Percentiles rank a stretch among this genome's conserved stretches.
These are phyloP conservation scores for Microplitis mediator DNA, from an alignment of 1,140 invertebrate genomes.

Conservation along the genomic window DNA sequence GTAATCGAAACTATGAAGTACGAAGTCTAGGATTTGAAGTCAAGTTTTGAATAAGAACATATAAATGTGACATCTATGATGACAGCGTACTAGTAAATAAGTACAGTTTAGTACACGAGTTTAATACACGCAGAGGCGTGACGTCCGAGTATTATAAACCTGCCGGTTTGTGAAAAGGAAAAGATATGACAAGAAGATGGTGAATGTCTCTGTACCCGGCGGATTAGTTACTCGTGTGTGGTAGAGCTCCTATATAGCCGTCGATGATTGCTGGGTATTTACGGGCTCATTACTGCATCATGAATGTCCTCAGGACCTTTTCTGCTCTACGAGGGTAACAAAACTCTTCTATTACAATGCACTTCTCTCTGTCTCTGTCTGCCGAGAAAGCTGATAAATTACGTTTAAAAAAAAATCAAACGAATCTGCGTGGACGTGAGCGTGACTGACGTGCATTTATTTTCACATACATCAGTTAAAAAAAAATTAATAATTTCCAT, in stretches of 20 bases:
- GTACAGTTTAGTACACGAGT: too few relatives aligned
- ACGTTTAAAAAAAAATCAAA: background rate
- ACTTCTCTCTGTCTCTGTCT: too few relatives aligned
- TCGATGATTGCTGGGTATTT: conserved; percentile 37
- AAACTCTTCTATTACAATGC: too few relatives aligned
- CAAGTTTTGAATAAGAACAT: background rate
- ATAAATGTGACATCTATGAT: background rate
- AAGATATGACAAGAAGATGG: conserved; percentile 7
- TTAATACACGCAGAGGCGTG: conserved; percentile 30
- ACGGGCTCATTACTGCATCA: conserved; percentile 34
- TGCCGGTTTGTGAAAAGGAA: conserved; percentile 19
- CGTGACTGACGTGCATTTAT: conserved; percentile 12
- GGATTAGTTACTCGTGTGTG: too few relatives aligned
- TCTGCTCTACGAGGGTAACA: too few relatives aligned
- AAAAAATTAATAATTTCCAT: background rate
- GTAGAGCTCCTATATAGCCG: too few relatives aligned
- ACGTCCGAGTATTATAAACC: conserved; percentile 29
- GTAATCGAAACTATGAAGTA: too few relatives aligned
- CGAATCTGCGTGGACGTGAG: conserved; percentile 21
- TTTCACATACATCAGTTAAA: background rate
- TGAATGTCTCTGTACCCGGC: background rate
- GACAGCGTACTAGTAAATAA: background rate
- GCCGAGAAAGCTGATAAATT: too few relatives aligned
- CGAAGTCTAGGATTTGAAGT: background rate
- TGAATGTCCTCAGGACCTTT: too few relatives aligned